Evolutionary conservation across 2,113 vertebrate genomes (phyloP).

Genomic region (Callipepla californica): DNA sequence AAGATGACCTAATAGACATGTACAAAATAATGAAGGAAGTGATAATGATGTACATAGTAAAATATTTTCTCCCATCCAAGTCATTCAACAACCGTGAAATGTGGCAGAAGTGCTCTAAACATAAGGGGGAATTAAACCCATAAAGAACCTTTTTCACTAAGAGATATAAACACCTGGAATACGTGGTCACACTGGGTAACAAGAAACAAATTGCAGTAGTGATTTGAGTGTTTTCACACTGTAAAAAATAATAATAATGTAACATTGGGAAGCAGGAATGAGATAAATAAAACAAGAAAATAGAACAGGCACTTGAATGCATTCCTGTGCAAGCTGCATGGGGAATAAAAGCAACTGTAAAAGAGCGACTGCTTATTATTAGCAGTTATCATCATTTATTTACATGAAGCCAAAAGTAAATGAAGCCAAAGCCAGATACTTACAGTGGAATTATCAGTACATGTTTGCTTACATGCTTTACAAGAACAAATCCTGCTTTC

Average conservation of each 20-base stretch:
- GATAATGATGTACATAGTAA: constrained; percentile 51
- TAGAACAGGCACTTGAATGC: neutral
- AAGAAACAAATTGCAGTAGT: neutral
- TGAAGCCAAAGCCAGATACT: neutral
- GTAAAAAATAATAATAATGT: neutral
- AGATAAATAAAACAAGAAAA: neutral
- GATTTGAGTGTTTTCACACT: neutral
- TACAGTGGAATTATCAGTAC: neutral
- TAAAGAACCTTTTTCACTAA: neutral
- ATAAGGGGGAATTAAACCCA: neutral
- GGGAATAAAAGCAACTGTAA: neutral
- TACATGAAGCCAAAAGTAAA: neutral
- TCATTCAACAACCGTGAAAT: neutral
- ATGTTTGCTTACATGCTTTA: neutral
- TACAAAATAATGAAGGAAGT: constrained; percentile 59
- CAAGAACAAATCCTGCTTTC: neutral
- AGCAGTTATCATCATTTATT: neutral
- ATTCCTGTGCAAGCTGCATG: neutral
- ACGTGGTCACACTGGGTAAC: neutral
- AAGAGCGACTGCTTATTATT: neutral
- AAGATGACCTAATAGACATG: constrained; percentile 48
- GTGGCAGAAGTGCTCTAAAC: constrained; percentile 19
- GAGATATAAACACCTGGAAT: constrained; percentile 5
- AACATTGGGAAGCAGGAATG: neutral
- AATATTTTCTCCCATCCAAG: constrained; percentile 16